Evolutionary conservation across 2,797 vertebrate species (phyloP), one percentile per base, ranked within the genome.

Genomic region (Oreochromis mossambicus): DNA sequence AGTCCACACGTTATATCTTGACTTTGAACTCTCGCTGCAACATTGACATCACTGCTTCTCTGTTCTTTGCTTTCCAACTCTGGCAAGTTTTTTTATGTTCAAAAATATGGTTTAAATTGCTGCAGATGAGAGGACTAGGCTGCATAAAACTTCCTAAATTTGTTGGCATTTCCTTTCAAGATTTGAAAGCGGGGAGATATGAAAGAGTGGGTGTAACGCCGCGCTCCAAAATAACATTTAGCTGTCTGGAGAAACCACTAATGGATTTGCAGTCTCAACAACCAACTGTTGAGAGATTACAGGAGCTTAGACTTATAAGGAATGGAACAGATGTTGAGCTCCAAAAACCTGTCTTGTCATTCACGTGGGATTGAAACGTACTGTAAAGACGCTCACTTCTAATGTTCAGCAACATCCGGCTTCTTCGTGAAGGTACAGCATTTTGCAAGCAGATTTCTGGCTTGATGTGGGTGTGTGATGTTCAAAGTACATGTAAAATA

Each of bases 211-310:
- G 14, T 58, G 70, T 66, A 51, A 73, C 48, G 77, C 46, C 6
- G 73, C 3, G 66, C 77, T 80, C 46, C 8, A 79, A 80, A 82
- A 73, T 46, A 80, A 63, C 77, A 77, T 61, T 83, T 46, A 2
- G 41, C 77, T 86, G 58, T 85, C 36, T 80, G 54, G 38, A 84
- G 32, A 81, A 90, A 77, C 56, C 34, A 38, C 50, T 84, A 86
- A 85, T 88, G 79, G 80, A 86, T 88, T 85, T 86, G 32, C 77
- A 32, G 75, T 66, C 70, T 84, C 61, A 82, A 80, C 54, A 85
- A 79, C 43, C 84, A 83, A 83, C 77, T 83, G 85, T 85, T 87
- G 70, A 70, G 68, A 88, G 87, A 82, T 87, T 90, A 86, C 48
- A 76, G 73, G 80, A 46, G 77, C 86, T 89, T 78, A 81, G 70